phyloP scores from a whole-genome alignment of 2,797 vertebrate species.

The Sylvia borin region DNA sequence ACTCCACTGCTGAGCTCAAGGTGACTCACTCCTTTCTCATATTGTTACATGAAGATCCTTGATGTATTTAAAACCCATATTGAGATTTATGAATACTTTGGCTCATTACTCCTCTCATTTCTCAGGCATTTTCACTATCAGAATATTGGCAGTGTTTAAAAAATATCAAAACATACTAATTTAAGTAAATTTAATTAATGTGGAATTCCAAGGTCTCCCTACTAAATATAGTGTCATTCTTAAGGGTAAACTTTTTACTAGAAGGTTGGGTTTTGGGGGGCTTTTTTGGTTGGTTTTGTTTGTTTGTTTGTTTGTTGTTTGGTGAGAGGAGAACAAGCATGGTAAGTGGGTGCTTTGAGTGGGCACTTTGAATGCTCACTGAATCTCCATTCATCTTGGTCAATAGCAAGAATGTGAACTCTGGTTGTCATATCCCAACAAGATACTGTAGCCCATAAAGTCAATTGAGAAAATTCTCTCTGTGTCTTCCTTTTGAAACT shows the following conservation, averaged over 20 bases:
- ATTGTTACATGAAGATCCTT: background rate
- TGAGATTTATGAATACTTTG: background rate
- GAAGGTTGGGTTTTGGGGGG: background rate
- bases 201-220: background rate
- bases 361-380: background rate
- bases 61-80: background rate
- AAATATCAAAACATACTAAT: background rate
- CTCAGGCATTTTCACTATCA: background rate
- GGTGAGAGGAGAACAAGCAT: background rate
- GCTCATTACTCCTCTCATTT: background rate
- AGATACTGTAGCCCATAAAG: background rate
- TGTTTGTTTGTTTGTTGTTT: background rate
- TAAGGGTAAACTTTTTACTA: background rate
- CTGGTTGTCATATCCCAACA: background rate
- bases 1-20: background rate
- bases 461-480: background rate
- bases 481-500: background rate
- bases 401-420: background rate
- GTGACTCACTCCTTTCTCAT: background rate
- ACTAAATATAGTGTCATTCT: background rate
- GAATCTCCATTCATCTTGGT: background rate
- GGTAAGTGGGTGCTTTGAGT: background rate
- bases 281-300: too few species aligned
- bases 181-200: background rate
- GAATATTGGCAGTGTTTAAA: background rate